These are phyloP conservation scores for Nasonovia ribisnigri DNA, from an alignment of 2,888 invertebrate species.

Conservation along the genomic window DNA sequence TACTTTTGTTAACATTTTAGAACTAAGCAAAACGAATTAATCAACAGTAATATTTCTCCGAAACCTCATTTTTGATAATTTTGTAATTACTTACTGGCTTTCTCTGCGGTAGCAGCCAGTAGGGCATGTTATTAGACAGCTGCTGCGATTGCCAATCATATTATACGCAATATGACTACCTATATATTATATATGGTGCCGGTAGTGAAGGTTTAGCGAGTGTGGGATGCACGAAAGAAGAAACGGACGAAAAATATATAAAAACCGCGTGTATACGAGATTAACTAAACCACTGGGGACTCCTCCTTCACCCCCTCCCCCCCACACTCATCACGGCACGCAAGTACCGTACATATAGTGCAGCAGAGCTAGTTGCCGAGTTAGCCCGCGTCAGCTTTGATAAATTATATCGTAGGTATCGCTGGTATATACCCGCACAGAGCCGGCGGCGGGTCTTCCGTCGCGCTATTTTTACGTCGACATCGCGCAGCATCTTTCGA, in stretches of 20 bases:
- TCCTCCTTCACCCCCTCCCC: not conserved
- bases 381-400: slow-evolving; percentile 18
- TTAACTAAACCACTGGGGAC: slow-evolving; percentile 15
- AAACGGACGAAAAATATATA: slow-evolving; percentile 1
- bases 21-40: no score
- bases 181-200: not conserved
- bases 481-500: not conserved
- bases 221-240: not conserved
- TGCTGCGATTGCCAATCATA: not conserved
- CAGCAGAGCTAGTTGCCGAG: slow-evolving; percentile 12
- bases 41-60: no score
- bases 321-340: not conserved
- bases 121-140: not conserved
- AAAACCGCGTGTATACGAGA: not conserved
- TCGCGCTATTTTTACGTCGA: slow-evolving; percentile 18
- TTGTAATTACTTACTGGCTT: no score
- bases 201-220: not conserved
- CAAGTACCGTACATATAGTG: not conserved
- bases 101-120: no score
- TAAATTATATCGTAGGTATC: not conserved
- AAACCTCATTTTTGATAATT: no score
- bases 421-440: not conserved
- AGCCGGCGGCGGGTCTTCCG: not conserved
- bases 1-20: no score
- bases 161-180: no score